Base-by-base conservation (phyloP, 1,140 invertebrate genomes). In the Brachionus plicatilis region DNA sequence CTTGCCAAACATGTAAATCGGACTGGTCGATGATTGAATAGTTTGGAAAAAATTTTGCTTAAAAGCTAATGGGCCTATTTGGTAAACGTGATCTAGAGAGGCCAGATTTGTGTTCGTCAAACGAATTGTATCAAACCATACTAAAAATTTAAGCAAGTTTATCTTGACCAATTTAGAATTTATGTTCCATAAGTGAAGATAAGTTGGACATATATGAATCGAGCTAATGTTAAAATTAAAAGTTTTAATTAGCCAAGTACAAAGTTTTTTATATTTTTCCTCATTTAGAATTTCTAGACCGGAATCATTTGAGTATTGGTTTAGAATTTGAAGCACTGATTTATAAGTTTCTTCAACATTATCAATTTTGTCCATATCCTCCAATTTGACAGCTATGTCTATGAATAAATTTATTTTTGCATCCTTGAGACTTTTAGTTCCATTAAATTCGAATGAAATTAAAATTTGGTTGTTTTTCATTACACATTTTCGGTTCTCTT, bases 381-480 rank as follows among this genome's bases (percentile, higher is more conserved):
- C 72, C 24, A 76, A 47, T 76, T 76, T 76, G 29, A 76, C 45
- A 47, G 72, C 72, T 11, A 76, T 14, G 9, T 76, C 72, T 27
- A 76, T 76, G 27, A 50, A 50, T 11, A 76, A 5, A 27, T 76
- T 76, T 20, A 76, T 76, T 24, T 76, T 50, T 5, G 45, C 2
- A n/a, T 76, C 72, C 50, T 76, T 76, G 7, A 76, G 43, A 12
- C 27, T 76, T 50, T 76, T 76, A 9, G 8, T 3, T 9, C 72
- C 72, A 50, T 76, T 76, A 14, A 20, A 76, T 2, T 76, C 47
- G 14, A 76, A 76, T 50, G 72, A 50, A 9, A 76, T 33, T 27
- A 76, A 5, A 27, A 76, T 76, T 76, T 76, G 72, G 29, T 76
- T 76, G 53, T 76, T 76, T 50, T 76, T 76, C 12, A 76, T 50